Conservation (phyloP, 2,888 invertebrate genomes). For the Deroplatys truncata region DNA sequence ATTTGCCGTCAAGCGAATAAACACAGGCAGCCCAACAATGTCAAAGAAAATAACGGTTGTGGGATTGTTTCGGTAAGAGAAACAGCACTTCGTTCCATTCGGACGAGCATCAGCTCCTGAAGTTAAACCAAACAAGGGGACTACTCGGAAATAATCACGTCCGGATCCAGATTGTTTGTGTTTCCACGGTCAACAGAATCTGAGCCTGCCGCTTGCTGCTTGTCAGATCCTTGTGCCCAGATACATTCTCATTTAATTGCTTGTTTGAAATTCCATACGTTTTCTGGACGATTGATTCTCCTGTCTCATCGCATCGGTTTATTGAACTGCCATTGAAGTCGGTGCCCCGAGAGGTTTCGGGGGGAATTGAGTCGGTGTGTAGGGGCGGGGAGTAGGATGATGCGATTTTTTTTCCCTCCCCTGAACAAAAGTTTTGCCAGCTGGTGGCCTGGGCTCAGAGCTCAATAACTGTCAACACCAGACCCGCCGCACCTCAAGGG, state of each 20-base stretch:
- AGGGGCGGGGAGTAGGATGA: not conserved
- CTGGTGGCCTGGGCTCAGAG: not conserved
- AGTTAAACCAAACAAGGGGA: not conserved
- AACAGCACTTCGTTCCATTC: not conserved
- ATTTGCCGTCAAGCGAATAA: not conserved
- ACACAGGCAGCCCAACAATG: not conserved
- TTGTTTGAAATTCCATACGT: slow-evolving; percentile 8
- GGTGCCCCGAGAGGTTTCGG: not conserved
- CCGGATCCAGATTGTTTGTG: not conserved
- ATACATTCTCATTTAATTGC: not conserved
- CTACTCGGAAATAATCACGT: not conserved
- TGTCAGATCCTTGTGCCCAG: not conserved
- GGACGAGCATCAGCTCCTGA: not conserved
- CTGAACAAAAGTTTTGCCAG: not conserved
- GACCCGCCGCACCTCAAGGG: not conserved
- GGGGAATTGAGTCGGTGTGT: not conserved
- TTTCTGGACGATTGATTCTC: not conserved
- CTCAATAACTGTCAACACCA: slow-evolving; percentile 2
- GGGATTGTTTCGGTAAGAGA: not conserved
- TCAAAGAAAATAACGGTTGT: not conserved
- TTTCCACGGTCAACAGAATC: not conserved
- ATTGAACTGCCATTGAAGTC: not conserved
- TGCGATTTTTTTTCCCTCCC: not conserved
- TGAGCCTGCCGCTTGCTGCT: not conserved
- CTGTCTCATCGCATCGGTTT: slow-evolving; percentile 7